These are phyloP conservation scores for Didymodactylos carnosus DNA, from an alignment of 2,888 invertebrate species.

Conservation along the genomic window DNA sequence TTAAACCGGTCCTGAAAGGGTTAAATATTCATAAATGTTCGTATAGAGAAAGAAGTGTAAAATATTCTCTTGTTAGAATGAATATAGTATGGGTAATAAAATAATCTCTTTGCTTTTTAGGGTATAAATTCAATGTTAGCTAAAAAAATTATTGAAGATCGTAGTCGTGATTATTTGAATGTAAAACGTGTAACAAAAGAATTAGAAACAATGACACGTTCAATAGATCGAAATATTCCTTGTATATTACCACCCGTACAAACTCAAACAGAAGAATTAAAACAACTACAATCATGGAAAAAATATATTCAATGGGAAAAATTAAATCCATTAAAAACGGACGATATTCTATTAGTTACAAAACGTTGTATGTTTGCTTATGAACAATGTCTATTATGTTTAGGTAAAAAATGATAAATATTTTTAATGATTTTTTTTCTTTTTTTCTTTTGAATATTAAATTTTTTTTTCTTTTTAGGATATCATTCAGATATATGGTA, in stretches of 20 bases:
- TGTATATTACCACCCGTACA: constrained; percentile 67
- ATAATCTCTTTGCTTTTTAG: constrained; percentile 37
- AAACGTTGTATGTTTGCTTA: constrained; percentile 80
- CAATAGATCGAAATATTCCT: constrained; percentile 78
- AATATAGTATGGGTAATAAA: not conserved
- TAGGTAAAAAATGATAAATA: too few species aligned
- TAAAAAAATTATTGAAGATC: constrained; percentile 84
- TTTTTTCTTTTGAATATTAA: not conserved
- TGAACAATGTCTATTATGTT: constrained; percentile 81
- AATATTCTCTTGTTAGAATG: too few species aligned
- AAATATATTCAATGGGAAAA: constrained; percentile 95
- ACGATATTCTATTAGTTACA: constrained; percentile 48
- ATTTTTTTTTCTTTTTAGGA: too few species aligned
- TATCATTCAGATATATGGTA: constrained; percentile 17
- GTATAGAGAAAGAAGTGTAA: too few species aligned
- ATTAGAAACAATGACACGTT: constrained; percentile 72
- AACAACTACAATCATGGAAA: constrained; percentile 73
- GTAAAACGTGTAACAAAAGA: constrained; percentile 85
- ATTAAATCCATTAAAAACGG: constrained; percentile 77
- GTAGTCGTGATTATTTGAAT: constrained; percentile 91
- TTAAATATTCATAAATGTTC: too few species aligned
- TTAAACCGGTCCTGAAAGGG: too few species aligned
- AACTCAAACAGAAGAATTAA: constrained; percentile 62
- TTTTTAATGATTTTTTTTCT: constrained; percentile 57
- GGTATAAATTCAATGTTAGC: constrained; percentile 69